Evolutionary conservation across 2,797 vertebrate species (phyloP), one percentile per base, ranked within the genome.

Genomic region (Xenopus petersii): DNA sequence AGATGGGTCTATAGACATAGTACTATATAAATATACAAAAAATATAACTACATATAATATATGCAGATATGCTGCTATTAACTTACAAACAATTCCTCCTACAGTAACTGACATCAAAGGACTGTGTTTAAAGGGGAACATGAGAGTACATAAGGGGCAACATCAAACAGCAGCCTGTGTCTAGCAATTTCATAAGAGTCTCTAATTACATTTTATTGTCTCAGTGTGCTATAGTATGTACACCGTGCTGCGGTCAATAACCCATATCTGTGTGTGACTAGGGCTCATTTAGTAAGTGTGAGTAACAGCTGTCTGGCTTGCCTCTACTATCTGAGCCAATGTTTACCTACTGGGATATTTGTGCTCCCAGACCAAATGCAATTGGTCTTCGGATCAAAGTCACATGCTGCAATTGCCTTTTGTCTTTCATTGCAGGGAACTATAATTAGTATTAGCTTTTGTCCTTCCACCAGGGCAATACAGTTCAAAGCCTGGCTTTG

Each of bases 191-290:
- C 54, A 24, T 8, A 16, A 49, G 42, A 61, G 7, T 17, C 21
- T 11, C 48, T 58, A 66, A 69, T 75, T 69, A 70, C 16, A 51
- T 56, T 55, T 70, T 66, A 61, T 65, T 75, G 74, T 47, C 5
- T 9, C 36, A 42, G 36, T 4, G 5, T 55, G 54, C 21, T 71
- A 58, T 63, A 58, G 59, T 75, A 42, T 71, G 51, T 63, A 51
- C 46, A 17, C 55, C 15, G 5, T 12, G 49, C 5, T 42, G 36
- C 36, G 3, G 2, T 42, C 4, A 42, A 42, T 42, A 42, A 42
- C 5, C 36, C 36, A 42, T 42, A 42, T 42, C 36, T 42, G 36
- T 42, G 36, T 42, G 36, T 42, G 36, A 42, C 36, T 42, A 42
- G 36, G 49, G 49, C 49, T 54, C 49, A 6, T 12, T 54, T 16